Evolutionary conservation across 2,888 invertebrate species (phyloP), one percentile per base, ranked within the genome.

Genomic region (Megaustenia siamemsis): DNA sequence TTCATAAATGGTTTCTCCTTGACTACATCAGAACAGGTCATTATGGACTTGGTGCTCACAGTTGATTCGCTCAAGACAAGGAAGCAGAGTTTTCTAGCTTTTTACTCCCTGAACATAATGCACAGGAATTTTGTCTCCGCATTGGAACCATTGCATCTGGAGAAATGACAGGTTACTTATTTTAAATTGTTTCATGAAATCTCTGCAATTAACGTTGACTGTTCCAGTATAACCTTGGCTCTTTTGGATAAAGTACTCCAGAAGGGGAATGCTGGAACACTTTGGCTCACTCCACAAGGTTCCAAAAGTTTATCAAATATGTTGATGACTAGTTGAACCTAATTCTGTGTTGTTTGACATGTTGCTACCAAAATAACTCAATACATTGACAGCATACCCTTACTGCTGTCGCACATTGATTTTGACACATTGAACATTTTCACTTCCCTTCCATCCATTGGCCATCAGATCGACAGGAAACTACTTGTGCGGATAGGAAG

Each of bases 1-100:
- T 35, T 53, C 56, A 56, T 56, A 2, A 10, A 32, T 56, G 45
- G 53, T 28, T 76, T 76, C n/a, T n/a, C n/a, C n/a, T n/a, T 53
- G 3, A 32, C 21, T 15, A 38, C 76, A 38, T 38, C 76, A 35
- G 38, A 21, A 4, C 56, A 35, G 18, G 3, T 32, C 2, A 1
- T 28, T 3, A 56, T 40, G n/a, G 6, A 1, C 38, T 35, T 32
- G 32, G 32, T 76, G 28, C 32, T 56, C 18, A 45, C 71, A 6
- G 49, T 24, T 49, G 71, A 21, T 24, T 53, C 40, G 10, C 71
- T 81, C 8, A 71, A 69, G n/a, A 81, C 81, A 49, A 81, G 69
- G 24, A 71, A 4, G n/a, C 69, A 53, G 0, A 56, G 81, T 28
- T 49, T 81, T n/a, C n/a, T n/a, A n/a, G n/a, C n/a, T n/a, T n/a